Base-by-base conservation (phyloP, 2,113 vertebrate genomes). In the Synodontis membranacea region DNA sequence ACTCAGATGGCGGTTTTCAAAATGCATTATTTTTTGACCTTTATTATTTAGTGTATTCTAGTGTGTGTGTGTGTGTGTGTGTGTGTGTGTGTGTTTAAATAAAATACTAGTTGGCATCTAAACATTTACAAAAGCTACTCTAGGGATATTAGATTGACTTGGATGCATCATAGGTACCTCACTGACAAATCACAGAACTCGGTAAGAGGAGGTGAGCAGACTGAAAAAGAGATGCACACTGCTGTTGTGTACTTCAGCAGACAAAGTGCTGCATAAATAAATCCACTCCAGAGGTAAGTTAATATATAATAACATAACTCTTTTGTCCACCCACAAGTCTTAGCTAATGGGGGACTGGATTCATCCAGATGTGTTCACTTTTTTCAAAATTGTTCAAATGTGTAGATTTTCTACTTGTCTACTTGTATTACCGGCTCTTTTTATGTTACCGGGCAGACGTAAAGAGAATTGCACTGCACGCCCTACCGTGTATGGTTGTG, bases 281-380 rank as follows among this genome's bases (percentile, higher is more conserved):
- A 93, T 86, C 93, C 81, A 88, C 91, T 92, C 91, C 90, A 89
- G 88, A 89, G 90, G 91, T 91, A 89, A 89, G 84, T 90, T 92
- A 92, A 93, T 93, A 92, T n/a, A n/a, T n/a, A n/a, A n/a, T 91
- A 84, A 91, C 89, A 88, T 88, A 84, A 86, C 88, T 89, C 91
- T 90, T 84, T 86, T 88, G 80, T 86, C 89, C 34, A 46, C 86
- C 56, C 72, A 28, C 86, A 58, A 88, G 91, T 89, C 90, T 90
- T 82, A 86, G 92, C 88, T 91, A 93, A 93, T 92, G 90, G 88
- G 80, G 86, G 90, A 92, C 90, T 84, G 84, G 78, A 87, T 91
- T 94, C 93, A 94, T 93, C 83, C 17, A 86, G 88, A 90, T 94
- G n/a, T n/a, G n/a, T n/a, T n/a, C n/a, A n/a, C n/a, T n/a, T n/a